Evolutionary conservation across 30 jellyfish, hydroid and myxozoan genomes (phyloP).

Genomic region (Aurelia aurita): DNA sequence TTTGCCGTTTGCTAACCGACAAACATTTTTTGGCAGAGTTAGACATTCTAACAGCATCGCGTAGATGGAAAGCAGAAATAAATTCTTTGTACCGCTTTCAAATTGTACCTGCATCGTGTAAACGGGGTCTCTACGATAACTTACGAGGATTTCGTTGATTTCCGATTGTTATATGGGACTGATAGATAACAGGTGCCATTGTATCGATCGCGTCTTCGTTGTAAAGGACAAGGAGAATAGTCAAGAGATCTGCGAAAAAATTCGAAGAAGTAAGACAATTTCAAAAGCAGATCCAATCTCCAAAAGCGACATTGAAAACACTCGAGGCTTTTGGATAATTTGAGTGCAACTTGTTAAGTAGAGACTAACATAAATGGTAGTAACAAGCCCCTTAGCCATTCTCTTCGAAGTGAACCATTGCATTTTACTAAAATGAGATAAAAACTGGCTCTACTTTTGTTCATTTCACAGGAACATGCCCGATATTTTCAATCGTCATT

Average conservation of each 20-base stretch:
- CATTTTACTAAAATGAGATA: too few species aligned
- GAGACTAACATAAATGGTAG: not conserved
- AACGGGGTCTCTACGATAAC: not conserved
- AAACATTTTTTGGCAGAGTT: too few species aligned
- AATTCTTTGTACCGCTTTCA: too few species aligned
- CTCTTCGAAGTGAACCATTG: too few species aligned
- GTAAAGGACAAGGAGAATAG: constrained; percentile 59
- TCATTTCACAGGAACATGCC: too few species aligned
- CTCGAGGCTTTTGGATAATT: not conserved
- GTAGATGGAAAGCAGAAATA: too few species aligned
- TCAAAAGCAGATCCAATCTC: not conserved
- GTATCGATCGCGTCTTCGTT: constrained; percentile 87
- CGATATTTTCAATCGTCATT: too few species aligned
- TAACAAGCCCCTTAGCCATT: too few species aligned
- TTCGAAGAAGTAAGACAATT: not conserved
- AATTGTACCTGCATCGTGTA: too few species aligned
- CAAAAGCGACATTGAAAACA: not conserved
- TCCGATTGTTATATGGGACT: constrained; percentile 87
- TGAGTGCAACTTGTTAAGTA: not conserved
- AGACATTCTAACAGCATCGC: too few species aligned
- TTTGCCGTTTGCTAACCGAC: too few species aligned
- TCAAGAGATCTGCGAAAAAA: constrained; percentile 71
- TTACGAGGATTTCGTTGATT: constrained; percentile 77
- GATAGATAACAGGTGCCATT: constrained; percentile 76
- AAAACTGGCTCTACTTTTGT: too few species aligned